Conservation (phyloP, 2,888 invertebrate species). For the Nymphalis polychloros region DNA sequence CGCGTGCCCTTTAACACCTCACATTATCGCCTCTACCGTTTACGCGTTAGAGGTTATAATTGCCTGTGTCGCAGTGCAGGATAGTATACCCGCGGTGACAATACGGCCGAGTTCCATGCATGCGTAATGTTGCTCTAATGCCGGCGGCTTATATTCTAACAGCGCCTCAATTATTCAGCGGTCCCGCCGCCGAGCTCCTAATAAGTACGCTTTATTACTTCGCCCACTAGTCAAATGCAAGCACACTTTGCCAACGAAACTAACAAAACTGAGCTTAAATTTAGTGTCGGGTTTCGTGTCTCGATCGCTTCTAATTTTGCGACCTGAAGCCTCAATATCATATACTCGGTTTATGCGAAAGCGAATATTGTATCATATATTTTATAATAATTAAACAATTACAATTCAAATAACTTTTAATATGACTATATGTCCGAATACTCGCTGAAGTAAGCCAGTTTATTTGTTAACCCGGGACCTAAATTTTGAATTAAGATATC, state of each 20-base stretch:
- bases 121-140: constrained; percentile 44
- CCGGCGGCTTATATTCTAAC: constrained; percentile 40
- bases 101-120: constrained; percentile 42
- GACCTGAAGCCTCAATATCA: neutral
- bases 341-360: neutral
- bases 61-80: constrained; percentile 13
- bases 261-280: constrained; percentile 21
- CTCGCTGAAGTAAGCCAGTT: neutral
- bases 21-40: constrained; percentile 18
- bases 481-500: neutral
- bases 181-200: constrained; percentile 26
- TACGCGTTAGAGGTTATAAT: constrained; percentile 13
- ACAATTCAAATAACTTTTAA: neutral
- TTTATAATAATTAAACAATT: neutral
- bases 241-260: constrained; percentile 28
- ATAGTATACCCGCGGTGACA: constrained; percentile 31
- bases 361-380: neutral
- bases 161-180: constrained; percentile 41
- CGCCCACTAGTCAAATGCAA: constrained; percentile 30
- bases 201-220: constrained; percentile 37
- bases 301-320: constrained; percentile 14
- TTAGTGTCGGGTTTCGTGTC: constrained; percentile 15
- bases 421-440: no score
- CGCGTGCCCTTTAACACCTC: constrained; percentile 5
- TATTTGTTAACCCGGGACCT: neutral